Conservation (phyloP, 92 coral and sea anemone genomes). For the Parazoanthus darwini region DNA sequence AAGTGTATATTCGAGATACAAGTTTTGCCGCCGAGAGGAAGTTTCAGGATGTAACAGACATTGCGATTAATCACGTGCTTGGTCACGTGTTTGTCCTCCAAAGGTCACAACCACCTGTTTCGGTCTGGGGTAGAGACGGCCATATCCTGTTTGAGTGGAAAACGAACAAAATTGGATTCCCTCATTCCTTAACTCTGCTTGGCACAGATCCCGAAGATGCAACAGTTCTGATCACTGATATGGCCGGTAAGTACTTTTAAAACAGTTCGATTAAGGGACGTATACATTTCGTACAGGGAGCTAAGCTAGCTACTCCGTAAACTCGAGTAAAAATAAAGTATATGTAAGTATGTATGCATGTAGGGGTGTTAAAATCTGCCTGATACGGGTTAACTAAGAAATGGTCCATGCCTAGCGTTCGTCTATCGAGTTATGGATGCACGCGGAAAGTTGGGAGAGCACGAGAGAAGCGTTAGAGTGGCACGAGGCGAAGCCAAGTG, state of each 20-base stretch:
- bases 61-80: neutral
- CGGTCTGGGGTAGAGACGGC: neutral
- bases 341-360: no score
- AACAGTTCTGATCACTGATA: slow-evolving; percentile 7
- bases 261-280: neutral
- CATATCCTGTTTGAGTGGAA: neutral
- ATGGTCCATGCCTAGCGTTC: no score
- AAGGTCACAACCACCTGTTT: neutral
- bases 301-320: no score
- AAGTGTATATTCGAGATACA: neutral
- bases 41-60: neutral
- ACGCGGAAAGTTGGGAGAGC: no score
- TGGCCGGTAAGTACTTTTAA: neutral
- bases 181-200: neutral
- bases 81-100: slow-evolving; percentile 17
- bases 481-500: no score
- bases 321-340: no score
- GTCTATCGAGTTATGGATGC: no score
- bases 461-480: no score
- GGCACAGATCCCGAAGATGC: neutral
- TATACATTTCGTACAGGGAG: neutral
- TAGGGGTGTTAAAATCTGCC: no score
- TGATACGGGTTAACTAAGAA: no score
- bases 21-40: neutral
- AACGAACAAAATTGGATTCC: neutral